Evolutionary conservation across 2,888 invertebrate species (phyloP), one percentile per base, ranked within the genome.

Genomic region (Gymnocheta viridis): DNA sequence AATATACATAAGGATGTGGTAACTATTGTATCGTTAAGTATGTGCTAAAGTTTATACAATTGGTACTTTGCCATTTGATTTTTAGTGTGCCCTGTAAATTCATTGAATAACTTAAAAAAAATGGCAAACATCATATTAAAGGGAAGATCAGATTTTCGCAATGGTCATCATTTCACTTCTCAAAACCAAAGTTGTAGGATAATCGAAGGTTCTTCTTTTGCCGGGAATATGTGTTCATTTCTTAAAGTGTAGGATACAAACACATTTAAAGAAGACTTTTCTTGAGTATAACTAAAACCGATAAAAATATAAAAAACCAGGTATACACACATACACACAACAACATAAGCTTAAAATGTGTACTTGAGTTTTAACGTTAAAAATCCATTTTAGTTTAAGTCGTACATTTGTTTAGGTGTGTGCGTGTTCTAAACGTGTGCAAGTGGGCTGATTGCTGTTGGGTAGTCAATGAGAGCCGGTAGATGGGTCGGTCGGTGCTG

Each of bases 381-480:
- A 49, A 72, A 69, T 69, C 56, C 44, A 60, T 38, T 35, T 27
- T 10, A 73, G 19, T 41, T 69, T 67, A 14, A 12, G 10, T 9
- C 9, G 19, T 32, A n/a, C 38, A 2, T 51, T 2, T 10, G n/a
- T 35, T n/a, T 32, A n/a, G n/a, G 17, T 6, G 27, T 17, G 51
- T 35, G 60, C 44, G 38, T n/a, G 3, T 9, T 24, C n/a, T 54
- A 35, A 70, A 80, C 79, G 74, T 79, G 83, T 60, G 38, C 29
- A 80, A 80, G 76, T 76, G 76, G 64, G 58, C 54, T 51, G 62
- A 58, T 47, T 69, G 58, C 72, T 80, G 49, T 44, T 54, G 24
- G 58, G 32, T 60, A 73, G 72, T 73, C 72, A 58, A 70, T 72
- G 76, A 66, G 82, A 67, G 77, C 72, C 77, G 77, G 69, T 51